phyloP scores from a whole-genome alignment of 2,113 vertebrate species.

The Corydoras maculifer region DNA sequence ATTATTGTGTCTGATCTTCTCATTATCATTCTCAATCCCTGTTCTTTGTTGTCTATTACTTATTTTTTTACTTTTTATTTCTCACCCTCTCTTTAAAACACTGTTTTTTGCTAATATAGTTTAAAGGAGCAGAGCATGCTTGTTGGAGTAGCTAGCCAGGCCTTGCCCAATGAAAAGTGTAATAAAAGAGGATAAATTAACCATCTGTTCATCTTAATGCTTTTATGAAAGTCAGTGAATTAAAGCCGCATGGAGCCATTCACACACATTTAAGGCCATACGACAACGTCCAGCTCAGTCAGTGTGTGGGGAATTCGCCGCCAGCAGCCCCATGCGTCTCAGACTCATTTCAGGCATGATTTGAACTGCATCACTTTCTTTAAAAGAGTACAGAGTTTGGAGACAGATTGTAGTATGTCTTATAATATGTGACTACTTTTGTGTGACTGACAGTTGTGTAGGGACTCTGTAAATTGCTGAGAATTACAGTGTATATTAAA shows the following conservation, averaged over 20 bases:
- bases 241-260: slow-evolving; percentile 12
- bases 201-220: slow-evolving; percentile 35
- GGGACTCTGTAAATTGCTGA: too few species aligned
- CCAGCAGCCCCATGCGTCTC: slow-evolving; percentile 17
- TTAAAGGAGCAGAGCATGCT: too few species aligned
- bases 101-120: too few species aligned
- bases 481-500: too few species aligned
- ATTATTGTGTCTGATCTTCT: too few species aligned
- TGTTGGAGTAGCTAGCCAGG: not conserved
- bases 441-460: not conserved
- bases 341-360: slow-evolving; percentile 41
- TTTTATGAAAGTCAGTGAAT: slow-evolving; percentile 30
- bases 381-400: slow-evolving; percentile 34
- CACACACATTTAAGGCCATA: slow-evolving; percentile 37
- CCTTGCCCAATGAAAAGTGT: slow-evolving; percentile 16
- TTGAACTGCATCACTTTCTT: slow-evolving; percentile 28
- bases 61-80: too few species aligned
- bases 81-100: too few species aligned
- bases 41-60: too few species aligned
- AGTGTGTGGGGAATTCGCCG: slow-evolving; percentile 11
- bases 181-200: slow-evolving; percentile 40
- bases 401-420: slow-evolving; percentile 52
- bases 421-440: slow-evolving; percentile 44
- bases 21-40: too few species aligned
- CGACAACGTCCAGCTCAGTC: slow-evolving; percentile 27